Evolutionary conservation across 2,888 invertebrate genomes (phyloP).

Genomic region (Tricholauxania praeusta): DNA sequence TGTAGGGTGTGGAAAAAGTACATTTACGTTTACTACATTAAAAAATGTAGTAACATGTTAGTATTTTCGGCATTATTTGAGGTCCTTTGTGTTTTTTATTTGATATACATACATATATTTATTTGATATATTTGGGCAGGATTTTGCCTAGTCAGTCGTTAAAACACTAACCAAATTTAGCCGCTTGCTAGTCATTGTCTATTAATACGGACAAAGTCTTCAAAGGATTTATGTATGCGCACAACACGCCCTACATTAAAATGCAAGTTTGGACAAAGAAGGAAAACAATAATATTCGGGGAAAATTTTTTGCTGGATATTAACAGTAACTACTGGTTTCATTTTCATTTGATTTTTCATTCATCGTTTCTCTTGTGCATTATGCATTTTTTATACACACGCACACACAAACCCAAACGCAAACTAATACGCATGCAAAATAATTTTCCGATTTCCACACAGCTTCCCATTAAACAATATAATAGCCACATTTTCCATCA

Average conservation of each 20-base stretch:
- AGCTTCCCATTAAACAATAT: not conserved
- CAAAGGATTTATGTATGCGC: not conserved
- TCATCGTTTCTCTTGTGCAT: constrained; percentile 45
- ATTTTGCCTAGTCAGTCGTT: not conserved
- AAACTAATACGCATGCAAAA: not conserved
- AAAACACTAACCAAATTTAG: not conserved
- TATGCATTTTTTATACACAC: constrained; percentile 38
- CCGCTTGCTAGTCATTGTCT: not conserved
- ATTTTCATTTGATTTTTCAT: constrained; percentile 25
- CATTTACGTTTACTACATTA: too few relatives aligned
- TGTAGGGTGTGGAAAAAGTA: too few relatives aligned
- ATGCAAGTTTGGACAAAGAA: not conserved
- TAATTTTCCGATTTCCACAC: constrained; percentile 21
- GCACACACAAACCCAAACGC: constrained; percentile 1
- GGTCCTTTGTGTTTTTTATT: too few relatives aligned
- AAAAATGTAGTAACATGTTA: too few relatives aligned
- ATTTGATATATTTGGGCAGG: not conserved
- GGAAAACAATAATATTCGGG: not conserved
- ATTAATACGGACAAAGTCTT: not conserved
- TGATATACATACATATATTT: not conserved
- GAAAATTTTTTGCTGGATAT: not conserved
- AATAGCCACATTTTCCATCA: not conserved
- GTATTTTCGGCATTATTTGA: too few relatives aligned
- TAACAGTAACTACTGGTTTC: constrained; percentile 33
- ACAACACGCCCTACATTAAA: constrained; percentile 35